Evolutionary conservation across 1,140 invertebrate genomes (phyloP).

Genomic region (Drosophila pachea): DNA sequence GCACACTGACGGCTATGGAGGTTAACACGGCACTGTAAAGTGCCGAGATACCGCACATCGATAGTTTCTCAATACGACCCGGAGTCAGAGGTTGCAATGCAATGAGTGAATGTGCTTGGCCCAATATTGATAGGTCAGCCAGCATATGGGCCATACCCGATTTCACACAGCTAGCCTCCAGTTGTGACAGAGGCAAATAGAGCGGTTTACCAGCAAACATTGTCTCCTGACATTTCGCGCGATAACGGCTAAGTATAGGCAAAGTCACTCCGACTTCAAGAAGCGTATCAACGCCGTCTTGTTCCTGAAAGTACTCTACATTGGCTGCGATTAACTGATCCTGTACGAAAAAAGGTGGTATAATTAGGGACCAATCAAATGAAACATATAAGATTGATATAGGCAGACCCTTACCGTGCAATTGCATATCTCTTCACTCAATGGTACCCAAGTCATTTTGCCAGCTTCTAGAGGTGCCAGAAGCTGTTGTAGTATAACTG

Average conservation of each 20-base stretch:
- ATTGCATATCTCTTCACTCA: slow-evolving; percentile 72
- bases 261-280: slow-evolving; percentile 67
- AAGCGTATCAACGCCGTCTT: slow-evolving; percentile 71
- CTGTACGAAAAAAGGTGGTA: slow-evolving; percentile 64
- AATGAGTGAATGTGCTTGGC: slow-evolving; percentile 89
- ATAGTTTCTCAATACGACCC: slow-evolving; percentile 88
- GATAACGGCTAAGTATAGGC: slow-evolving; percentile 72
- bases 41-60: slow-evolving; percentile 86
- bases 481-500: slow-evolving; percentile 84
- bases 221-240: slow-evolving; percentile 68
- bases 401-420: slow-evolving; percentile 59
- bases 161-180: slow-evolving; percentile 69
- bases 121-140: slow-evolving; percentile 90
- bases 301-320: slow-evolving; percentile 80
- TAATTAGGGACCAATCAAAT: not conserved
- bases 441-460: slow-evolving; percentile 75
- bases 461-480: slow-evolving; percentile 81
- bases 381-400: not conserved
- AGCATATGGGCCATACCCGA: slow-evolving; percentile 82
- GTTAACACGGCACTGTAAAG: slow-evolving; percentile 88
- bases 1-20: slow-evolving; percentile 82
- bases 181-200: slow-evolving; percentile 69
- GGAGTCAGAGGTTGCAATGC: slow-evolving; percentile 89
- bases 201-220: slow-evolving; percentile 63
- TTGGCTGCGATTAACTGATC: slow-evolving; percentile 82